phyloP scores from a whole-genome alignment of 2,888 invertebrate genomes.

The Rhaphigaster nebulosa region DNA sequence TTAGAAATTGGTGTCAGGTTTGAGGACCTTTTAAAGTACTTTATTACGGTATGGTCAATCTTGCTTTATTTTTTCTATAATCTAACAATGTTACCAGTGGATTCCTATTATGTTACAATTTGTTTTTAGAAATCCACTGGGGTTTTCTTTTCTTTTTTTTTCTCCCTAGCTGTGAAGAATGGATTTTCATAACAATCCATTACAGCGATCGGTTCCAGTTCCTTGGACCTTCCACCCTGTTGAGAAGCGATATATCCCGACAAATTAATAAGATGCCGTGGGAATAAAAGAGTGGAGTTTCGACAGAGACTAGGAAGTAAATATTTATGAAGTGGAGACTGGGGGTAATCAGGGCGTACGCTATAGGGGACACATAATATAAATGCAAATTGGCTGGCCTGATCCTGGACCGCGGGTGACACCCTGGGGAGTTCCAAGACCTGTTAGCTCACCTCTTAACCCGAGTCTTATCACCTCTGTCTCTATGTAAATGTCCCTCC shows the following conservation, averaged over 20 bases:
- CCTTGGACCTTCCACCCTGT: neutral
- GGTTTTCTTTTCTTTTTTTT: neutral
- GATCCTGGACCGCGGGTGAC: constrained; percentile 56
- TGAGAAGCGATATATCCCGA: neutral
- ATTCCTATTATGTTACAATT: no score
- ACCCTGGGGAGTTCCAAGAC: constrained; percentile 12
- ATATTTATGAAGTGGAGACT: constrained; percentile 58
- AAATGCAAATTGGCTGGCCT: constrained; percentile 62
- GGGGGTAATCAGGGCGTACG: constrained; percentile 49
- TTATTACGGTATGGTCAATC: no score
- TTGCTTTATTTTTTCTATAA: no score
- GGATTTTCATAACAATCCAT: neutral
- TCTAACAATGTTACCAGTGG: no score
- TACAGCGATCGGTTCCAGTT: neutral
- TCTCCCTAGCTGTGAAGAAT: neutral
- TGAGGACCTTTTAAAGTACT: no score
- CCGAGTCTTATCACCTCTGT: constrained; percentile 49
- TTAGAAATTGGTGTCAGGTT: no score
- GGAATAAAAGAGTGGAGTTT: constrained; percentile 34
- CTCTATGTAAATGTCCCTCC: constrained; percentile 46
- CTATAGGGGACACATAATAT: constrained; percentile 63
- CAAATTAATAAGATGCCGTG: constrained; percentile 22
- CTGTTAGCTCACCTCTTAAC: constrained; percentile 53
- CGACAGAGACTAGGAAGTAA: constrained; percentile 39
- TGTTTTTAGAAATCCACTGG: no score